Conservation (phyloP, 2,888 invertebrate genomes). For the Temnothorax rugatulus region DNA sequence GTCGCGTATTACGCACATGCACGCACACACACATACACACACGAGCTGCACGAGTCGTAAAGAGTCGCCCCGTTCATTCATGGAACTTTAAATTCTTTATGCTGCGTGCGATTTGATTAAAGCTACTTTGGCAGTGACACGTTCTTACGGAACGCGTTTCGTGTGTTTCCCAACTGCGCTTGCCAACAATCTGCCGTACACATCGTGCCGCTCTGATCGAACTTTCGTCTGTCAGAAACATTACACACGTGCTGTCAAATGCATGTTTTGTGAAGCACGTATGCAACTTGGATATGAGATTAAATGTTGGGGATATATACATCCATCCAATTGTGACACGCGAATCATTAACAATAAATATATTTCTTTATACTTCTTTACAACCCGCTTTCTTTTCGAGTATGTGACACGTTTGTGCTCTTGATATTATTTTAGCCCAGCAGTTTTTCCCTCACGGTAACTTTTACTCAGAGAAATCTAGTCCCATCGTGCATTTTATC, state of each 20-base stretch:
- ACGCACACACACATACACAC: background rate
- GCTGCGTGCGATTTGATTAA: background rate
- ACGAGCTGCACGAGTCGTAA: background rate
- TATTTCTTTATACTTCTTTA: background rate
- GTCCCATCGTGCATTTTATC: conserved; percentile 30
- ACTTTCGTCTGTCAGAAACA: conserved; percentile 15
- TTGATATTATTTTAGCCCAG: background rate
- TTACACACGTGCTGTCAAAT: background rate
- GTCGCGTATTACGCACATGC: background rate
- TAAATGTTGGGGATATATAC: background rate
- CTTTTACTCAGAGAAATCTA: conserved; percentile 27
- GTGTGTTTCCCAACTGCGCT: background rate
- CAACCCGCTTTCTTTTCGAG: background rate
- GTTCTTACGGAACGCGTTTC: background rate
- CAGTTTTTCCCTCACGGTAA: background rate
- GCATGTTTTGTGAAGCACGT: conserved; percentile 29
- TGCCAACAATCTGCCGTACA: conserved; percentile 25
- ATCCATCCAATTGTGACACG: background rate
- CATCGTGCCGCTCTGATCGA: background rate
- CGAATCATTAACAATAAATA: background rate
- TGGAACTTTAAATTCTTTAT: conserved; percentile 3
- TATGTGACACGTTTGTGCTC: background rate
- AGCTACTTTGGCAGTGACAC: background rate
- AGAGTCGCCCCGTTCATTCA: conserved; percentile 20
- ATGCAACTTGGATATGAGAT: background rate